phyloP scores from a whole-genome alignment of 2,797 vertebrate genomes.

The Peromyscus melanophrys region DNA sequence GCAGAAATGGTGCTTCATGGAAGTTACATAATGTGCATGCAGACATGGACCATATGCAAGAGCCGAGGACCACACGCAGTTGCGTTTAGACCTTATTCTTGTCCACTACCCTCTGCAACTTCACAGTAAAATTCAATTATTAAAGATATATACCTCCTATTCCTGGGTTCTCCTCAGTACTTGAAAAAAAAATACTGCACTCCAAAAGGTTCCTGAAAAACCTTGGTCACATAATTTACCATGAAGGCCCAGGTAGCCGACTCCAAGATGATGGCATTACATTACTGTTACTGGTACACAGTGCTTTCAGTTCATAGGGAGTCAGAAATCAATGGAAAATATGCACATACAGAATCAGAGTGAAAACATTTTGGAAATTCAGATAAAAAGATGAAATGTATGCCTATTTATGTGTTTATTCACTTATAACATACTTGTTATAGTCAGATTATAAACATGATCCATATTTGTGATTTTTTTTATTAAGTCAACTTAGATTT shows the following conservation, averaged over 20 bases:
- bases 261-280: not conserved
- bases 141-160: not conserved
- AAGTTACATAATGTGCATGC: not conserved
- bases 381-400: not conserved
- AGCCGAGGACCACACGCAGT: not conserved
- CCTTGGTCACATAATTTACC: not conserved
- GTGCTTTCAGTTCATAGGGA: not conserved
- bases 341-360: not conserved
- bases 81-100: not conserved
- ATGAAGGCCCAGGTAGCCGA: not conserved
- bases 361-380: not conserved
- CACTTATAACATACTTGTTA: slow-evolving; percentile 5
- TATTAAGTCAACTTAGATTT: not conserved
- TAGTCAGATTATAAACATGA: slow-evolving; percentile 28
- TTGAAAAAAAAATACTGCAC: not conserved
- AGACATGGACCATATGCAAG: not conserved
- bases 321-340: slow-evolving; percentile 40
- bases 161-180: not conserved
- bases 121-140: not conserved
- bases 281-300: not conserved
- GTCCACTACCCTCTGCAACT: not conserved
- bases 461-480: slow-evolving; percentile 3
- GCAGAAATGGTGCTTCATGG: not conserved
- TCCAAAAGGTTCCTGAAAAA: not conserved
- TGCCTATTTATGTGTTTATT: slow-evolving; percentile 10